A percentile compares a stretch with the other conserved stretches of the same genome.
Conservation (phyloP, 2,888 invertebrate species). For the Nebria brevicollis region DNA sequence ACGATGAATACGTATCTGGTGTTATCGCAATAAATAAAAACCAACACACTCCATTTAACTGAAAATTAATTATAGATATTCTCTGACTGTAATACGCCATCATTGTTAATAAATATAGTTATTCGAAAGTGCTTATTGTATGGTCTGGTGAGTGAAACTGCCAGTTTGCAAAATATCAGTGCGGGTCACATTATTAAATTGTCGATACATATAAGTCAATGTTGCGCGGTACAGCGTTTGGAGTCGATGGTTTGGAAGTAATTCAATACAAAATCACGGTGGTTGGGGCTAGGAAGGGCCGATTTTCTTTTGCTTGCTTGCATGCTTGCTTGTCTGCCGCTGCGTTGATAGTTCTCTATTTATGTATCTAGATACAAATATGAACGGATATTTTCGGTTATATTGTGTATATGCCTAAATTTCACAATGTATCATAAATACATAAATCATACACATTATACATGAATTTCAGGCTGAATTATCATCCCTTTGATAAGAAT, state of each 20-base stretch:
- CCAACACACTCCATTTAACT: not conserved
- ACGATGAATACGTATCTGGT: not conserved
- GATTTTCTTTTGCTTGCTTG: conserved; percentile 31
- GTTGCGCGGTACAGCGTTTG: conserved; percentile 42
- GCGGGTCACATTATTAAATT: conserved; percentile 36
- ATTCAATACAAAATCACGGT: conserved; percentile 46
- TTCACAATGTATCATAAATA: not conserved
- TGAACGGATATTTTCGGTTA: not conserved
- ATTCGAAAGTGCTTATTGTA: not conserved
- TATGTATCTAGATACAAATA: conserved; percentile 14
- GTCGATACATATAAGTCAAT: conserved; percentile 42
- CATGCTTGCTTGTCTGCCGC: not conserved
- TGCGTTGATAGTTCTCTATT: conserved; percentile 43
- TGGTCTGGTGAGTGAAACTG: not conserved
- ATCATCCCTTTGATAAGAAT: not conserved
- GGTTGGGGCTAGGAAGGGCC: conserved; percentile 6
- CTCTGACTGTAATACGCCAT: not conserved
- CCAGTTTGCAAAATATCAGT: conserved; percentile 10
- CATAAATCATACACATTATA: not conserved
- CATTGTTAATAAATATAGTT: not conserved
- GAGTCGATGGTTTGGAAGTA: conserved; percentile 41
- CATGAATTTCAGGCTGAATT: not conserved
- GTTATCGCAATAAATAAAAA: not conserved
- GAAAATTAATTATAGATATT: not conserved
- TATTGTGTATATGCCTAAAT: not conserved